Base-by-base conservation (phyloP, 2,797 vertebrate genomes). In the Tiaroga cobitis region DNA sequence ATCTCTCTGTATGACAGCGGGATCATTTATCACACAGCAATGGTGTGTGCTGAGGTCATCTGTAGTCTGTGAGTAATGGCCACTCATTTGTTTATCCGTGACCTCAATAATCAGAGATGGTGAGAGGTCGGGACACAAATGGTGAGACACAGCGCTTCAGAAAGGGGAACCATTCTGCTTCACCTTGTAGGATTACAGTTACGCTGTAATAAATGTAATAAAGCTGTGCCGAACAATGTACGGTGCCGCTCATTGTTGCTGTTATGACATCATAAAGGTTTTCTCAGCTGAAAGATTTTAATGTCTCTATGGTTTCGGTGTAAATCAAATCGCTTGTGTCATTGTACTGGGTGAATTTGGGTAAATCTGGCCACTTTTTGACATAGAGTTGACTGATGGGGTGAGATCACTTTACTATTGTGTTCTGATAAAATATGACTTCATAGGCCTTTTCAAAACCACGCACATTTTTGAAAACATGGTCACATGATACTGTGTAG, bases 1-100 rank as follows among this genome's bases (percentile, higher is more conserved):
- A 86, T 87, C 84, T 89, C 84, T 85, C 86, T 83, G 67, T 77
- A 68, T 85, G 85, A 87, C 87, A 88, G 84, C 75, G 11, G 79
- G 78, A 87, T 90, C 82, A 85, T 89, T 85, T 87, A 87, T 84
- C 86, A 88, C 78, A 61, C 85, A 78, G 85, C 77, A 83, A 74
- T 84, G 65, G 63, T 84, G 87, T 82, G 70, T 41, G 34, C 72
- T 89, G 86, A 90, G 86, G 87, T 83, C 86, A 87, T 87, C 84
- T 82, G 75, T 82, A 87, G 67, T 85, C 84, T 86, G 79, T 86
- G 87, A 87, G 84, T 82, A 88, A 88, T 80, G 68, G 77, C 79
- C 83, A 84, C 75, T 69, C 79, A 83, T 89, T 87, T 89, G 87
- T 85, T 84, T 86, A 84, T 84, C 81, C 46, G 74, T 83, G 83